Base-by-base conservation (phyloP, 2,888 invertebrate genomes). In the Lottia gigantea region DNA sequence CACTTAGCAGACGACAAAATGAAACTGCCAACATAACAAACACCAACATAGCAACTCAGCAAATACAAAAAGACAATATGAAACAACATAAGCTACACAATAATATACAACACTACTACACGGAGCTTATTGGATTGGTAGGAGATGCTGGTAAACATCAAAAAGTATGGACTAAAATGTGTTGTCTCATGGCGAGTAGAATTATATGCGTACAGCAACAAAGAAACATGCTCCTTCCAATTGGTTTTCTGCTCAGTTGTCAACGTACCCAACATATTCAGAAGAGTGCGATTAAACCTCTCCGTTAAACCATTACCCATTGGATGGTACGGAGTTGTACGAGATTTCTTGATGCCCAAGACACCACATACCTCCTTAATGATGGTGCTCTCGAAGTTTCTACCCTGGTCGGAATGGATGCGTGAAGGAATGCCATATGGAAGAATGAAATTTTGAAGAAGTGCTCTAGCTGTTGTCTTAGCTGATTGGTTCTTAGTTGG, bases 301-400 rank as follows among this genome's bases (percentile, higher is more conserved):
- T 77, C 74, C 23, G 69, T 62, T 25, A 66, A 62, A 3, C 74
- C 78, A 71, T 76, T 78, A 6, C 77, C 76, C 49, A 68, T 68
- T 0, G 76, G 77, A 67, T 77, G 77, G 31, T 76, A 76, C 23
- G 71, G 70, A 49, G 74, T 71, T 0, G 77, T 74, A 15, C 72
- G 49, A 0, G 67, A 68, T 65, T 76, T 77, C 61, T 15, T 47
- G 72, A 74, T n/a, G n/a, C n/a, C n/a, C n/a, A n/a, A n/a, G n/a
- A n/a, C n/a, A n/a, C n/a, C n/a, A n/a, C n/a, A n/a, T 11, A 75
- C 65, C 61, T 76, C 71, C 14, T 66, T 63, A 55, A 77, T 71
- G 14, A 77, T n/a, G 0, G 64, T 14, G 15, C 68, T 61, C 40
- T 73, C 73, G 67, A 74, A 77, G 23, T 74, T 71, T 26, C 71